Evolutionary conservation across 2,888 invertebrate genomes (phyloP).

Genomic region (Drosophila silvestris): DNA sequence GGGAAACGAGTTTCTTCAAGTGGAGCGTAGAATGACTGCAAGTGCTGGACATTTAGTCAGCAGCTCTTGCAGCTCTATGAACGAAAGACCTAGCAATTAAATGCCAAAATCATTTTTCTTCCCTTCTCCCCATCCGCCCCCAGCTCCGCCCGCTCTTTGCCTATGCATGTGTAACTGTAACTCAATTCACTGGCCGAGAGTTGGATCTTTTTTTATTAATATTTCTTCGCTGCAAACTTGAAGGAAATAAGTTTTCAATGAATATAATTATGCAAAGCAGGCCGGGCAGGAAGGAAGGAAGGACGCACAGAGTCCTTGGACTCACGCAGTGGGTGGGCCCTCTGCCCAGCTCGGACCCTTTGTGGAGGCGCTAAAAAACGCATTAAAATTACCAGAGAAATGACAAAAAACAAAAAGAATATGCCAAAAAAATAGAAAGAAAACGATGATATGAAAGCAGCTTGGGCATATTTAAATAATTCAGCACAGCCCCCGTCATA

Average conservation of each 20-base stretch:
- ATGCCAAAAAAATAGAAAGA: conserved; percentile 15
- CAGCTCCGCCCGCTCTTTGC: conserved; percentile 24
- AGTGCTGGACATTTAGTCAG: conserved; percentile 58
- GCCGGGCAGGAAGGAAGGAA: conserved; percentile 26
- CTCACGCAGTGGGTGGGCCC: conserved; percentile 34
- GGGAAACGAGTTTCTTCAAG: conserved; percentile 61
- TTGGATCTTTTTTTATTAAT: conserved; percentile 38
- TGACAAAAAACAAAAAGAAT: conserved; percentile 28
- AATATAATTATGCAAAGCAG: conserved; percentile 84
- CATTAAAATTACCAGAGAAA: conserved; percentile 62
- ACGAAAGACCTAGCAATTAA: conserved; percentile 63
- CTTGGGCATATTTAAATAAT: conserved; percentile 77
- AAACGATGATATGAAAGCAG: conserved; percentile 71
- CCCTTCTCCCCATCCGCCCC: conserved; percentile 14
- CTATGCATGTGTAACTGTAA: conserved; percentile 60
- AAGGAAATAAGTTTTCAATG: conserved; percentile 83
- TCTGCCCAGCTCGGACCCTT: conserved; percentile 20
- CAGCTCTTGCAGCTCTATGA: conserved; percentile 30
- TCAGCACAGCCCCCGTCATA: conserved; percentile 58
- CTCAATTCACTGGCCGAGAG: conserved; percentile 58
- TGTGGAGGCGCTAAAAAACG: conserved; percentile 46
- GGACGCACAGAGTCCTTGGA: neutral
- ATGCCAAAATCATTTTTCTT: conserved; percentile 68
- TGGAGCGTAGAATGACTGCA: conserved; percentile 16
- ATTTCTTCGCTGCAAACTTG: conserved; percentile 64